These are phyloP conservation scores for Poecilia latipinna DNA, from an alignment of 2,113 vertebrate genomes.

Conservation along the genomic window DNA sequence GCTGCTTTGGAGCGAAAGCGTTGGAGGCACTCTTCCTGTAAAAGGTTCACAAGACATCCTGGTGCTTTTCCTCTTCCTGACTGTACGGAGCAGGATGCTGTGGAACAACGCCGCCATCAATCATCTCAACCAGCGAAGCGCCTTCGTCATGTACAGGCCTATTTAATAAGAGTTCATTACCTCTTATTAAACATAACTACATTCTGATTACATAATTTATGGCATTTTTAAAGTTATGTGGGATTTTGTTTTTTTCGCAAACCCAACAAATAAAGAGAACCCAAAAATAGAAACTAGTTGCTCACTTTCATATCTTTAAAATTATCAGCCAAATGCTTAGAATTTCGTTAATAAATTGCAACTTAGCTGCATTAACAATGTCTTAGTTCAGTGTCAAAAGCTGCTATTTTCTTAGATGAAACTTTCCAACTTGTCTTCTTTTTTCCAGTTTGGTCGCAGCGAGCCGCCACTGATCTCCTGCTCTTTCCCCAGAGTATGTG, in stretches of 20 bases:
- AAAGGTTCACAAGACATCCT: conserved; percentile 49
- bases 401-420: not conserved
- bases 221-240: not conserved
- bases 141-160: conserved; percentile 22
- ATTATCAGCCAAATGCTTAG: too few species aligned
- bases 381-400: too few species aligned
- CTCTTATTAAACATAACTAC: not conserved
- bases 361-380: too few species aligned
- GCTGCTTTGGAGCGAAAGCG: conserved; percentile 1
- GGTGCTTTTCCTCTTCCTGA: conserved; percentile 64
- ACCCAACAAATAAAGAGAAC: not conserved
- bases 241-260: not conserved
- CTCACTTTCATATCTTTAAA: too few species aligned
- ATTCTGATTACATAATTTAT: too few species aligned
- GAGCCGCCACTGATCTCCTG: conserved; percentile 8
- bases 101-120: conserved; percentile 18
- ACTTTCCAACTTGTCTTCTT: not conserved
- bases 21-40: conserved; percentile 48
- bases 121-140: conserved; percentile 9
- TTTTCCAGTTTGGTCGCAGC: not conserved
- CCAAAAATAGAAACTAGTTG: too few species aligned
- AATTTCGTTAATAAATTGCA: too few species aligned
- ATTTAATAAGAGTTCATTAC: not conserved
- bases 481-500: conserved; percentile 31
- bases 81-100: conserved; percentile 47